Percentiles rank a stretch among this genome's conserved stretches.
Conservation (phyloP, 2,113 vertebrate species). For the Prochilodus magdalenae region DNA sequence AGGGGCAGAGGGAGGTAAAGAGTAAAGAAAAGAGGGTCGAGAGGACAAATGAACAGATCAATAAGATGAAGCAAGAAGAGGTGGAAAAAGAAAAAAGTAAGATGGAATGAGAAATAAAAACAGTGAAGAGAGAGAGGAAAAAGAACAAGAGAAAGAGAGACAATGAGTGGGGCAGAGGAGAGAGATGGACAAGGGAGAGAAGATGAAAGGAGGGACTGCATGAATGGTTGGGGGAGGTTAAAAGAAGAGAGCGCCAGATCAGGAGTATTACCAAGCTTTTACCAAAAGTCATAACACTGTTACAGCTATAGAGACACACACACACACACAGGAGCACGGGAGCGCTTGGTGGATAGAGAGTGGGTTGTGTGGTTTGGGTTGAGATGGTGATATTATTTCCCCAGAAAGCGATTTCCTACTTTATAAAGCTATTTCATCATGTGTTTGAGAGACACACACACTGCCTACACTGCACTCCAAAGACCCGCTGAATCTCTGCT, state of each 20-base stretch:
- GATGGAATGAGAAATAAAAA: no score
- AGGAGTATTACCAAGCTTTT: constrained; percentile 25
- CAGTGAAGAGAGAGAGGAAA: not conserved
- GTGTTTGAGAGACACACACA: constrained; percentile 42
- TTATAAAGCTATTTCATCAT: constrained; percentile 83
- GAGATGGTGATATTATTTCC: constrained; percentile 69
- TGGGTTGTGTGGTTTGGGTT: constrained; percentile 60
- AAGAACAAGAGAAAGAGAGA: not conserved
- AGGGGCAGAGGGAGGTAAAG: not conserved
- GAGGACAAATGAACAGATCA: not conserved
- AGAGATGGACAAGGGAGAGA: not conserved
- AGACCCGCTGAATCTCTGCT: constrained; percentile 48
- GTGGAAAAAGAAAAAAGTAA: not conserved
- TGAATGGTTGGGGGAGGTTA: not conserved
- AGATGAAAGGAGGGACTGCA: no score
- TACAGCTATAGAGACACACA: constrained; percentile 30
- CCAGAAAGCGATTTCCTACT: constrained; percentile 78
- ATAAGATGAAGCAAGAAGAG: no score
- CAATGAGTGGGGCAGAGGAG: not conserved
- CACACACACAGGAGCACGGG: constrained; percentile 34
- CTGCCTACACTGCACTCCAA: constrained; percentile 43
- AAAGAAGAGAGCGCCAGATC: not conserved
- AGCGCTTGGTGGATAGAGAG: constrained; percentile 31
- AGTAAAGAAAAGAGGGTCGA: not conserved
- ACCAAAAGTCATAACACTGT: constrained; percentile 23